A percentile compares a stretch with the other conserved stretches of the same genome.
phyloP scores from a whole-genome alignment of 2,113 vertebrate genomes.

The Tretioscincus oriximinensis region DNA sequence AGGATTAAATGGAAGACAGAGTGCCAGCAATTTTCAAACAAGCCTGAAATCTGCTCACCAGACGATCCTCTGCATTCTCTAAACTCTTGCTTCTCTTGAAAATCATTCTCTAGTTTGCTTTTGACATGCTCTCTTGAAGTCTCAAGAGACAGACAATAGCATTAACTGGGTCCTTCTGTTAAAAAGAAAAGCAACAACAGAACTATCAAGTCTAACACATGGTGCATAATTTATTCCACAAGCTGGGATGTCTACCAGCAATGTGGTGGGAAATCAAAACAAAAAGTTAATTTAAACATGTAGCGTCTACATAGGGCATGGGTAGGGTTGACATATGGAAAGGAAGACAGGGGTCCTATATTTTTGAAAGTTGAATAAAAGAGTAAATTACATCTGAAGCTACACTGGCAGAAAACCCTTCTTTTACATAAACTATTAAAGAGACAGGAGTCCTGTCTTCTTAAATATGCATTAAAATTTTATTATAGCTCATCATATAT shows the following conservation, averaged over 20 bases:
- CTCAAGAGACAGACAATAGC: slow-evolving; percentile 5
- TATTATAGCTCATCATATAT: slow-evolving; percentile 24
- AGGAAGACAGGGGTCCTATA: too few species aligned
- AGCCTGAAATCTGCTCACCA: slow-evolving; percentile 29
- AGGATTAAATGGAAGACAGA: slow-evolving; percentile 7
- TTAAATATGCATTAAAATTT: background rate
- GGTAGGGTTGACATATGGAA: too few species aligned
- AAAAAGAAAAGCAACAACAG: background rate
- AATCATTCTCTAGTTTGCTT: slow-evolving; percentile 18
- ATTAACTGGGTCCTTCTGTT: slow-evolving; percentile 11
- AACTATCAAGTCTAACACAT: background rate
- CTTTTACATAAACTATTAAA: too few species aligned
- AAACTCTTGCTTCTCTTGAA: slow-evolving; percentile 17
- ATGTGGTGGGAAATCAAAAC: slow-evolving; percentile 7
- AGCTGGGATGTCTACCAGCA: background rate
- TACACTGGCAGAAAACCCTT: too few species aligned
- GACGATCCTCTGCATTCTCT: slow-evolving; percentile 16
- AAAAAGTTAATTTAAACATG: background rate
- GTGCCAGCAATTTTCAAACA: slow-evolving; percentile 18
- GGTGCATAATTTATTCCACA: background rate
- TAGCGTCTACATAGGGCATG: background rate
- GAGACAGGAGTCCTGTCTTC: too few species aligned
- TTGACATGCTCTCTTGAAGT: slow-evolving; percentile 10
- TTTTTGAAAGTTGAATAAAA: too few species aligned
- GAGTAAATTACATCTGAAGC: too few species aligned